Conservation (phyloP, 2,113 vertebrate species). For the Hippocampus barbouri region DNA sequence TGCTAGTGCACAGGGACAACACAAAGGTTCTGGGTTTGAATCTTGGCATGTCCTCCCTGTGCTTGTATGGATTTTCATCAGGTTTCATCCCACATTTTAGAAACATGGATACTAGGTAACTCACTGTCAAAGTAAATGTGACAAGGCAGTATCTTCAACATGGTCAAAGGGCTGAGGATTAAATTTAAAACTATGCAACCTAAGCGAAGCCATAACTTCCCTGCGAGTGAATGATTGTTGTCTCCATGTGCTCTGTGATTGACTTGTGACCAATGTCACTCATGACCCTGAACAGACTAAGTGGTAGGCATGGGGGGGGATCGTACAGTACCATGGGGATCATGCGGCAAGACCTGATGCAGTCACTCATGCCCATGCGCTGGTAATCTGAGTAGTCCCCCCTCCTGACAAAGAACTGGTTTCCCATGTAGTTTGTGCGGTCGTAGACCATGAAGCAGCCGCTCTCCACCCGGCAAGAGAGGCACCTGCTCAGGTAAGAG, state of each 20-base stretch:
- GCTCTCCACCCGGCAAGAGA: conserved; percentile 70
- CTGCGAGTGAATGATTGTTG: neutral
- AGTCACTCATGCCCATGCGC: conserved; percentile 70
- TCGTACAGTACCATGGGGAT: conserved; percentile 67
- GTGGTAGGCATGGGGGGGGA: neutral
- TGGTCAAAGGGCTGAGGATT: neutral
- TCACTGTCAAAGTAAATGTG: neutral
- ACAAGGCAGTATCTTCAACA: neutral
- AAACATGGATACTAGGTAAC: neutral
- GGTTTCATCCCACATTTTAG: neutral
- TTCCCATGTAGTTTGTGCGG: conserved; percentile 64
- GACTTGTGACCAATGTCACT: neutral
- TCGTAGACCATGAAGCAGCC: conserved; percentile 76
- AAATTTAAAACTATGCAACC: neutral
- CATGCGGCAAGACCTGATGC: conserved; percentile 70
- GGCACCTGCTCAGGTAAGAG: conserved; percentile 69
- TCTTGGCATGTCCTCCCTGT: neutral
- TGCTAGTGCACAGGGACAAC: neutral
- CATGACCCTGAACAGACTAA: neutral
- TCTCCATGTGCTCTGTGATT: neutral
- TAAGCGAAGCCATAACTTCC: neutral
- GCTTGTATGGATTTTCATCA: neutral
- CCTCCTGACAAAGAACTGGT: conserved; percentile 67
- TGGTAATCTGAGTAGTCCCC: conserved; percentile 72
- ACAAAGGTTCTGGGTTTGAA: neutral